Evolutionary conservation across 2,797 vertebrate species (phyloP), one percentile per base, ranked within the genome.

Genomic region (Phrynocephalus guinanensis): DNA sequence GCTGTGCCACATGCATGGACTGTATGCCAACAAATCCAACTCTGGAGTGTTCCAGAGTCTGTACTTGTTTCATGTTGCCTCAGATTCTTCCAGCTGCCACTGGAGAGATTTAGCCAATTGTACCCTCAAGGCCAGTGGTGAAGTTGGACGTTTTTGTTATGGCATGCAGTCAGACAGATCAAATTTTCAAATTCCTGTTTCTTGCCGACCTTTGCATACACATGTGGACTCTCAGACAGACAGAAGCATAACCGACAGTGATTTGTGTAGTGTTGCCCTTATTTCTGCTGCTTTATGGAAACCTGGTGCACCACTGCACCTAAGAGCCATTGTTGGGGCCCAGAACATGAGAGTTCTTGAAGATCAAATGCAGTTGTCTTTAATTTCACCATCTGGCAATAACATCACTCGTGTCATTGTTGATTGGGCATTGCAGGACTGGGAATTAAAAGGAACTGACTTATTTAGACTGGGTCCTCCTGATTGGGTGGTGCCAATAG

Each of bases 111-210:
- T 87, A 68, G 86, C 86, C 28, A 87, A 87, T 71, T 87, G 86
- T 16, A 78, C 86, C 26, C 48, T 83, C 26, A 87, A 83, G 66
- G 18, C 73, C 81, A 87, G 73, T n/a, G 86, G 81, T 70, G 81
- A 87, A 87, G 52, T 77, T 87, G 86, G 86, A 78, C 81, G 70
- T 24, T 87, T 87, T 87, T 87, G 86, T 71, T 87, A 87, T 60
- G 50, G 76, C 16, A 83, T 78, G 81, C 81, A 87, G 38, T 20
- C 6, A 9, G 86, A 60, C 50, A 83, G 66, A 63, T 52, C 79
- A 60, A 63, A 9, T 38, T 60, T 87, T 71, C 66, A 38, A 24
- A 83, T 87, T 60, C 86, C 81, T 71, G 86, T 87, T 79, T 87
- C 75, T 78, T 87, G 86, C 50, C 86, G 86, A 60, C 86, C 86